These are phyloP conservation scores for Phylloscopus trochilus DNA, from an alignment of 2,113 vertebrate genomes.

Conservation along the genomic window DNA sequence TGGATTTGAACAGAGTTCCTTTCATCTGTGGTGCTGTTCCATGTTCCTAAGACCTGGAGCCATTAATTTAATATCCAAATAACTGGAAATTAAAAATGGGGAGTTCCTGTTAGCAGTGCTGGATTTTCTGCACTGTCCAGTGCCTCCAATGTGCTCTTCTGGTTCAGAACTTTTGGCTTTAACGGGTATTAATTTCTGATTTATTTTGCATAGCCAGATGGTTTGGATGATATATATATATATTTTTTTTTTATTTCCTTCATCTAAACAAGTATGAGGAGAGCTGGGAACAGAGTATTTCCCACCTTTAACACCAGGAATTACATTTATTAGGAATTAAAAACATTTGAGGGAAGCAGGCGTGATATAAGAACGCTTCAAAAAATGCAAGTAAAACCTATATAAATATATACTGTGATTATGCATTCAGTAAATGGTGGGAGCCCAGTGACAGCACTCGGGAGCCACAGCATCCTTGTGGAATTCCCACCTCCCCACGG, in stretches of 20 bases:
- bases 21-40: background rate
- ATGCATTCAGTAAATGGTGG: background rate
- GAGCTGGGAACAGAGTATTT: background rate
- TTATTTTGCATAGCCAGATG: background rate
- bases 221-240: background rate
- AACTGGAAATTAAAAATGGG: background rate
- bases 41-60: background rate
- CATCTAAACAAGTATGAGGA: background rate
- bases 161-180: background rate
- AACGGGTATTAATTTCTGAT: background rate
- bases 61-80: background rate
- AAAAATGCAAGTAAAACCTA: background rate
- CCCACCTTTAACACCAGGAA: background rate
- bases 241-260: background rate
- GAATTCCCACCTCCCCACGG: background rate
- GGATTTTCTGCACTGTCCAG: background rate
- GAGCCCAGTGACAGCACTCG: background rate
- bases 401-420: fast-evolving
- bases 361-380: background rate
- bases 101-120: background rate
- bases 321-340: background rate
- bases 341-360: background rate
- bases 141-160: background rate
- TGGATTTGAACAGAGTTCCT: background rate
- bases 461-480: background rate